Percentiles rank a stretch among this genome's conserved stretches.
These are phyloP conservation scores for Neodiprion virginianus DNA, from an alignment of 1,140 invertebrate genomes.

Conservation along the genomic window DNA sequence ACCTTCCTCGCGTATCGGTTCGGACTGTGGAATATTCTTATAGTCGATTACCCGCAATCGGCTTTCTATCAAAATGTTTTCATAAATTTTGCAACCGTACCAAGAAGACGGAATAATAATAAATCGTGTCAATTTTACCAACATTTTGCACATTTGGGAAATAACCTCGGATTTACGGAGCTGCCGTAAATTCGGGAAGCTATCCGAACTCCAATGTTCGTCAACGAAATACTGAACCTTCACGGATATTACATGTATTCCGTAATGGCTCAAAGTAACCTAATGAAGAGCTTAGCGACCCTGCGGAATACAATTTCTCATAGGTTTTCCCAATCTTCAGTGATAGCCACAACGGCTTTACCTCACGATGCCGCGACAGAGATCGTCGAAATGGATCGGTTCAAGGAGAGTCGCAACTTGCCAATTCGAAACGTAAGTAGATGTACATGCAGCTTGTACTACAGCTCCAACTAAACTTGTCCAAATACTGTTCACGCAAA, in stretches of 20 bases:
- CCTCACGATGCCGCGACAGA: conserved; percentile 35
- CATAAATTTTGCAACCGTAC: not conserved
- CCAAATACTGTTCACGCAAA: too few species aligned
- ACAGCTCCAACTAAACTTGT: too few species aligned
- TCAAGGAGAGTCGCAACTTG: conserved; percentile 29
- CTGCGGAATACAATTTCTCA: conserved; percentile 20
- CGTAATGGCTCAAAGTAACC: conserved; percentile 9
- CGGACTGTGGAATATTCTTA: not conserved
- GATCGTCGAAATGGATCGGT: conserved; percentile 36
- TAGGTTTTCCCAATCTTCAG: conserved; percentile 22
- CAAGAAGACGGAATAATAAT: not conserved
- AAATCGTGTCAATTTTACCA: not conserved
- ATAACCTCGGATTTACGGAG: not conserved
- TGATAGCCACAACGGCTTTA: conserved; percentile 38
- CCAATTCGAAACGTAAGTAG: conserved; percentile 38
- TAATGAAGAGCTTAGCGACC: conserved; percentile 29
- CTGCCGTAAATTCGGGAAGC: not conserved
- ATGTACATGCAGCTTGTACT: too few species aligned
- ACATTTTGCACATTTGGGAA: not conserved
- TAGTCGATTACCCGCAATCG: not conserved
- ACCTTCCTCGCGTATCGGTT: not conserved
- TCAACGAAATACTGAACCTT: not conserved
- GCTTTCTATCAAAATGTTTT: not conserved
- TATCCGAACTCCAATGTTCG: not conserved
- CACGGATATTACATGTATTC: not conserved